Conservation (phyloP, 2,113 vertebrate genomes). For the Puma concolor region DNA sequence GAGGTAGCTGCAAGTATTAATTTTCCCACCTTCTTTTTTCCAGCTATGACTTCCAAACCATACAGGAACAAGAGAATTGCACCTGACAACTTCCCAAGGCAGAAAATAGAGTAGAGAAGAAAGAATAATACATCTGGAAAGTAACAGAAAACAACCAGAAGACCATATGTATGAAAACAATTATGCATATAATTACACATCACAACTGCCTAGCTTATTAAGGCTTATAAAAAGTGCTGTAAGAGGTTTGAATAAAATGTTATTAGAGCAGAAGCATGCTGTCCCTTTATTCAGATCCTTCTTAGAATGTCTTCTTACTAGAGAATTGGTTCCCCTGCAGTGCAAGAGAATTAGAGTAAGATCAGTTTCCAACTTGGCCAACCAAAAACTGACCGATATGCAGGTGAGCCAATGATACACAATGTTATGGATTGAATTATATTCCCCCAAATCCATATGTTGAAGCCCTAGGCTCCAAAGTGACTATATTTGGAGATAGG, state of each 20-base stretch:
- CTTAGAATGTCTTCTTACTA: background rate
- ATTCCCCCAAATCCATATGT: background rate
- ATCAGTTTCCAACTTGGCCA: background rate
- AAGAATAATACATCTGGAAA: background rate
- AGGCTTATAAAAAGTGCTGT: background rate
- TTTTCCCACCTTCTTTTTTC: background rate
- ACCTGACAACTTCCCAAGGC: background rate
- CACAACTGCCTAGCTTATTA: background rate
- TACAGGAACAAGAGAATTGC: background rate
- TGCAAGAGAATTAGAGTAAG: background rate
- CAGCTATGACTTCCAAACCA: background rate
- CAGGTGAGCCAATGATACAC: background rate
- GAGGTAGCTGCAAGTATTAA: background rate
- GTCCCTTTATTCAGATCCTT: background rate
- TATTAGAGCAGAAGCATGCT: background rate
- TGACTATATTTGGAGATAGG: background rate
- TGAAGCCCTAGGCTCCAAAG: background rate
- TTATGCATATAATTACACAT: background rate
- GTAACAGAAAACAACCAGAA: background rate
- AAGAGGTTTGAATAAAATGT: background rate
- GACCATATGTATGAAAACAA: background rate
- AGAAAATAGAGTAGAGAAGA: background rate
- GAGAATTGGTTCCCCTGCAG: background rate
- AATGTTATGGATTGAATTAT: background rate
- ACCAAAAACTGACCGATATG: background rate